A percentile compares a stretch with the other conserved stretches of the same genome.
phyloP scores from a whole-genome alignment of 2,888 invertebrate species.

The Prosapia bicincta region DNA sequence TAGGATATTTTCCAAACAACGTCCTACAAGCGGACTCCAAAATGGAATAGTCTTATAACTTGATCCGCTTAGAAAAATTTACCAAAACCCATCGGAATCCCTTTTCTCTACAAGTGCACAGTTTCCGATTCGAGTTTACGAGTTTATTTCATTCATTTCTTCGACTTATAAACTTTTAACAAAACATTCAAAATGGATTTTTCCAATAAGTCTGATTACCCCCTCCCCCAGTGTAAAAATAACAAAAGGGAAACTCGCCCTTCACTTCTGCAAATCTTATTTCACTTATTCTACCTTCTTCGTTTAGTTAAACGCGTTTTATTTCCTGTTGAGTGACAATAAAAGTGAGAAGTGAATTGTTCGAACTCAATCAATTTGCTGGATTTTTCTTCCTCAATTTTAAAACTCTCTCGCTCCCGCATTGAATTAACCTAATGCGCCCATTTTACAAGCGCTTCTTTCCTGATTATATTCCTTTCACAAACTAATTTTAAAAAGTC shows the following conservation, averaged over 20 bases:
- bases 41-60: too few relatives aligned
- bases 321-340: neutral
- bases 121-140: too few relatives aligned
- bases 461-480: too few relatives aligned
- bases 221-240: neutral
- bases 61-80: too few relatives aligned
- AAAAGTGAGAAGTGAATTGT: neutral
- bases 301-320: neutral
- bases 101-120: too few relatives aligned
- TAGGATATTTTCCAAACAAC: too few relatives aligned
- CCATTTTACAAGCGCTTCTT: too few relatives aligned
- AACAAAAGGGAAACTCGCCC: neutral
- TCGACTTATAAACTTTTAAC: neutral
- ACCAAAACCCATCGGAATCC: too few relatives aligned
- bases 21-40: too few relatives aligned
- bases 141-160: neutral
- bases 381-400: neutral
- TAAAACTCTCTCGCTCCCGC: neutral
- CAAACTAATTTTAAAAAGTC: too few relatives aligned
- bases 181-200: neutral
- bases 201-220: slow-evolving; percentile 2
- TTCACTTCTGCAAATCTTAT: neutral
- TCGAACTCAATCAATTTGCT: neutral
- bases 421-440: neutral
- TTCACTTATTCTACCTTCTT: neutral